Evolutionary conservation across 2,888 invertebrate genomes (phyloP).

Genomic region (Xestobium rufovillosum): DNA sequence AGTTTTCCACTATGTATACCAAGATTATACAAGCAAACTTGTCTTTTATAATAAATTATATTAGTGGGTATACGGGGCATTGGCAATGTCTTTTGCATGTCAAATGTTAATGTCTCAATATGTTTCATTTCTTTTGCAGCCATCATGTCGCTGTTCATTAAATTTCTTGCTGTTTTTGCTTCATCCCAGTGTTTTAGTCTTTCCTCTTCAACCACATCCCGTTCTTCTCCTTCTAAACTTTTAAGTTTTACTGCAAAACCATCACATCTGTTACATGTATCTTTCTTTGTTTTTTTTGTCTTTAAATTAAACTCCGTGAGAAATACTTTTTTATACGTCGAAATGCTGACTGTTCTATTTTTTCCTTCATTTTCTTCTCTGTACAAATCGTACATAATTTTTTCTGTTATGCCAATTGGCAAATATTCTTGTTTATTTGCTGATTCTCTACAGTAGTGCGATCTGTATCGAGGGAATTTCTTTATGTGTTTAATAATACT

Average conservation of each 20-base stretch:
- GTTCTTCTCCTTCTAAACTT: conserved; percentile 3
- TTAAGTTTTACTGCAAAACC: conserved; percentile 5
- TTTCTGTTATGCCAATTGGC: no score
- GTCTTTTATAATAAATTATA: conserved; percentile 26
- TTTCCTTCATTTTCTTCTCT: no score
- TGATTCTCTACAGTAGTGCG: conserved; percentile 7
- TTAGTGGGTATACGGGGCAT: conserved; percentile 24
- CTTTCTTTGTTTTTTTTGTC: conserved; percentile 9
- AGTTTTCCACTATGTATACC: conserved; percentile 21
- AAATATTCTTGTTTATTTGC: no score
- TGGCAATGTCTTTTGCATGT: conserved; percentile 26
- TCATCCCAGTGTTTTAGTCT: conserved; percentile 2
- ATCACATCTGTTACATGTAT: conserved; percentile 12
- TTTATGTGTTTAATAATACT: conserved; percentile 5
- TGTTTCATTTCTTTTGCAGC: conserved; percentile 10
- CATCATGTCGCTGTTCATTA: conserved; percentile 13
- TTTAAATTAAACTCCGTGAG: conserved; percentile 7
- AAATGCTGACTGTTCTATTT: no score
- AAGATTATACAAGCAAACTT: conserved; percentile 25
- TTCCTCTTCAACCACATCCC: no score
- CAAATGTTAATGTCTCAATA: conserved; percentile 19
- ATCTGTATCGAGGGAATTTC: conserved; percentile 7
- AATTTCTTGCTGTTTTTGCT: conserved; percentile 11
- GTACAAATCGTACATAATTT: no score
- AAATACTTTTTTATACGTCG: conserved; percentile 8